Base-by-base conservation (phyloP, 1,140 invertebrate genomes). In the Drosophila serrata region DNA sequence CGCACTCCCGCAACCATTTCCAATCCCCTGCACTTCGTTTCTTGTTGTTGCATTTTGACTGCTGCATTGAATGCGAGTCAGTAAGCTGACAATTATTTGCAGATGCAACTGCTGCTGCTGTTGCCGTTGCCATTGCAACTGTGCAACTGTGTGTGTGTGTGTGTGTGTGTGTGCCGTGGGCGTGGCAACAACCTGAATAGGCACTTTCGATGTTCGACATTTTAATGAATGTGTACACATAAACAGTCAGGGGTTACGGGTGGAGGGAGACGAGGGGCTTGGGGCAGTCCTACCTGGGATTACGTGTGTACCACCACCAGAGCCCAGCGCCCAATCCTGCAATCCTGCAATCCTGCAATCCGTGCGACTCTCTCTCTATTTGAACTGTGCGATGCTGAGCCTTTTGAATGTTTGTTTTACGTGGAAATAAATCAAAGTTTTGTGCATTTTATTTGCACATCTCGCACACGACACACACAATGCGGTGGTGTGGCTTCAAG, bases 151-250 rank as follows among this genome's bases (percentile, higher is more conserved):
- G 35, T 70, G 46, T 48, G 75, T 51, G 31, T n/a, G n/a, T n/a
- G n/a, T 67, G 69, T 49, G 35, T 67, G 69, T 49, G 35, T 67
- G 48, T 48, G 79, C 75, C 68, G 84, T 80, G 61, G 85, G 67
- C 79, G 80, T 88, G 82, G 81, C 80, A 87, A 64, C 81, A 90
- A 90, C 85, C 85, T 90, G 85, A 88, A 88, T 88, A 76, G 85
- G 85, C 85, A 88, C 85, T 88, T 88, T 88, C 85, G 85, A 88
- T 88, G 85, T 88, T 90, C 85, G 85, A 90, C 85, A 90, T 90
- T 88, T 88, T 88, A 88, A 88, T 88, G 85, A 88, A 88, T 88
- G 85, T 88, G 85, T 90, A 88, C 85, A 90, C 85, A 88, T 88
- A 90, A 88, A 90, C 85, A 88, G 81, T 73, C 68, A 70, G 22